Conservation (phyloP, 2,113 vertebrate genomes). For the Oenanthe oenanthe region DNA sequence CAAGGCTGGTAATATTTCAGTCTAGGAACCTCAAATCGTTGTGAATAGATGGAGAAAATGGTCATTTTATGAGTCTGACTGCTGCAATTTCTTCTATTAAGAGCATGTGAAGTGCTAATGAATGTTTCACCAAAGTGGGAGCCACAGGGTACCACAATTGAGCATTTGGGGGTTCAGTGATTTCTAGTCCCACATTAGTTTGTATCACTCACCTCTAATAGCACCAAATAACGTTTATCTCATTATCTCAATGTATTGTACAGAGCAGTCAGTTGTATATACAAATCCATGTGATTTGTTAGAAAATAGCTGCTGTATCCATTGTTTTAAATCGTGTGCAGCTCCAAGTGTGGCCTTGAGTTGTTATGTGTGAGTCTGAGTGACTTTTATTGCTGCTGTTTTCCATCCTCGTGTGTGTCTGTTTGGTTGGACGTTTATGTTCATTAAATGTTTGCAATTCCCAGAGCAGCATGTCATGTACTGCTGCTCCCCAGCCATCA, state of each 20-base stretch:
- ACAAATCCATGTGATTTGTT: not conserved
- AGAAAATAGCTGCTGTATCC: not conserved
- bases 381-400: not conserved
- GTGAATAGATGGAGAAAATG: conserved; percentile 41
- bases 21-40: not conserved
- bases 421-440: not conserved
- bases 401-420: not conserved
- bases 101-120: not conserved
- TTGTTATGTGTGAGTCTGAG: not conserved
- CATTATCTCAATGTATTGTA: not conserved
- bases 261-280: not conserved
- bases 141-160: not conserved
- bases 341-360: not conserved
- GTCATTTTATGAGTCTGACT: conserved; percentile 33
- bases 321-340: not conserved
- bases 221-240: not conserved
- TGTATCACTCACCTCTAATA: not conserved
- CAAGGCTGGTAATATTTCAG: conserved; percentile 71
- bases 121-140: not conserved
- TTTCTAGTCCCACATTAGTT: not conserved
- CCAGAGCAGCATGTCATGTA: not conserved
- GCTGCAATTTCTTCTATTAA: not conserved
- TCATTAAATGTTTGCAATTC: conserved; percentile 32
- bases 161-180: not conserved
- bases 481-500: not conserved